Evolutionary conservation across 2,797 vertebrate genomes (phyloP).

Genomic region (Ceyx erithaca): DNA sequence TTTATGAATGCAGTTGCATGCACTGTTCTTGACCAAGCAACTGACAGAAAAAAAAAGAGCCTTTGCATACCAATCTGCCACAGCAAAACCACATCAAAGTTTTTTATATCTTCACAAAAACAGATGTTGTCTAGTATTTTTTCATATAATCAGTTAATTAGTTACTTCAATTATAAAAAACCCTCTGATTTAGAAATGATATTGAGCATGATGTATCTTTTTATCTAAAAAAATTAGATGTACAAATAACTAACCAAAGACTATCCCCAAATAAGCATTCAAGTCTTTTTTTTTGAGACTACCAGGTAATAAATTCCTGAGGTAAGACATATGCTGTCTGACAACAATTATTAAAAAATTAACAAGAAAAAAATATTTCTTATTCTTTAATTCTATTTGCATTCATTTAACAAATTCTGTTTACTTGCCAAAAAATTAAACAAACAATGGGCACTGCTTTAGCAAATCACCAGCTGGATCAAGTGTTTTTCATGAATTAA

Average conservation of each 20-base stretch:
- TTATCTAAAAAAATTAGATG: neutral
- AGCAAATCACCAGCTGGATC: neutral
- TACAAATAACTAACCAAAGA: neutral
- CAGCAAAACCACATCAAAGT: neutral
- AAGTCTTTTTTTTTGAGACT: neutral
- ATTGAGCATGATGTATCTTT: neutral
- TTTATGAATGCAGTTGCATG: neutral
- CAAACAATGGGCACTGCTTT: neutral
- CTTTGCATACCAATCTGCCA: neutral
- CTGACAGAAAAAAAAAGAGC: neutral
- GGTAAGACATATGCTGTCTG: neutral
- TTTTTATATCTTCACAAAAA: neutral
- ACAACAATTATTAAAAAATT: neutral
- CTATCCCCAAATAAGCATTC: neutral
- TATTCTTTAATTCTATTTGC: neutral
- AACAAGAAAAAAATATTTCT: neutral
- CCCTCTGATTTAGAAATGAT: neutral
- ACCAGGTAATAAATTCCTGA: neutral
- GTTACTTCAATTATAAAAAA: neutral
- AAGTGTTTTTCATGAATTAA: conserved; percentile 15
- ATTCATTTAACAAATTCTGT: neutral
- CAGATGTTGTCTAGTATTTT: neutral
- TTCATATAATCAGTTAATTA: neutral
- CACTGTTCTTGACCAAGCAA: neutral
- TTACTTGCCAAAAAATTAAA: conserved; percentile 37